Evolutionary conservation across 2,797 vertebrate species (phyloP).

Genomic region (Hydrophis major): DNA sequence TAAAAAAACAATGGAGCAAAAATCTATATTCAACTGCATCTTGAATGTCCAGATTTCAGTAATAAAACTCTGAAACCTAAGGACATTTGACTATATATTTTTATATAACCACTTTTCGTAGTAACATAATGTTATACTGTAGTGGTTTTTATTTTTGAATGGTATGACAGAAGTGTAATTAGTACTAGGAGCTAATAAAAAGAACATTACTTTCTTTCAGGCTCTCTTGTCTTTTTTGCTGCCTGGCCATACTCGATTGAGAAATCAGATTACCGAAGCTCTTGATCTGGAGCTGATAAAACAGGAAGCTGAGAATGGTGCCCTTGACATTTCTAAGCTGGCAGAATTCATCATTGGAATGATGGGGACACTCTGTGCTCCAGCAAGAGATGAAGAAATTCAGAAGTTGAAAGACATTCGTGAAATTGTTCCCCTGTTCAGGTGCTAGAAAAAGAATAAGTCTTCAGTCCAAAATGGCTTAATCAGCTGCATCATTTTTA

Average conservation of each 20-base stretch:
- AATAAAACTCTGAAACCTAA: not conserved
- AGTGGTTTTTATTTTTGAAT: not conserved
- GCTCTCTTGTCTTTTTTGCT: conserved; percentile 88
- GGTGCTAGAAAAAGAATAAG: conserved; percentile 67
- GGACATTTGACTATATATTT: not conserved
- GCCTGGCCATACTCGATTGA: conserved; percentile 83
- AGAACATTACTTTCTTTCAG: conserved; percentile 72
- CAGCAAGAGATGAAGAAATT: conserved; percentile 87
- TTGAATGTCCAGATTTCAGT: not conserved
- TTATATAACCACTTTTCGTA: not conserved
- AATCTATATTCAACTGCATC: not conserved
- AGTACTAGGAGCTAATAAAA: conserved; percentile 35
- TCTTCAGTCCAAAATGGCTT: not conserved
- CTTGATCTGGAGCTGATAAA: conserved; percentile 92
- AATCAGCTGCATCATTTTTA: not conserved
- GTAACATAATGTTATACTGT: not conserved
- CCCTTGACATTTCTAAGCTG: conserved; percentile 84
- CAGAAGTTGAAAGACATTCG: conserved; percentile 82
- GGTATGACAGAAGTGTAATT: not conserved
- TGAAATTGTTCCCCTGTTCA: conserved; percentile 88
- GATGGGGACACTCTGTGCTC: conserved; percentile 93
- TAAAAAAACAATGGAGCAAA: not conserved
- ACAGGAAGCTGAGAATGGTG: conserved; percentile 91
- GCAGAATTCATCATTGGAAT: conserved; percentile 88
- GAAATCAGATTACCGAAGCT: conserved; percentile 84